These are phyloP conservation scores for Patella ulyssiponensis DNA, from an alignment of 2,888 invertebrate genomes.

Conservation along the genomic window DNA sequence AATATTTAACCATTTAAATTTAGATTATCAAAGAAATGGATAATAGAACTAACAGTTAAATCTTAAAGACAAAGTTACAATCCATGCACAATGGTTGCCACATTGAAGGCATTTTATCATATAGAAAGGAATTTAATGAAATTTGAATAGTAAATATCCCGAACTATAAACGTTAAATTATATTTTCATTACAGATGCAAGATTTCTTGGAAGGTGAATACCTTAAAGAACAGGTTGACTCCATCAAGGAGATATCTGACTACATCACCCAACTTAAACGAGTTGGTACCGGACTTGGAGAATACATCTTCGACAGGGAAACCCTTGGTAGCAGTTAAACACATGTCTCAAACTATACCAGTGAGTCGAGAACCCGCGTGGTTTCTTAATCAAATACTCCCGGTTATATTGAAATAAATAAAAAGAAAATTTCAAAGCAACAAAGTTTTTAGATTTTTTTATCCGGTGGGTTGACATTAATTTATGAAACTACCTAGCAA, in stretches of 20 bases:
- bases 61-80: too few relatives aligned
- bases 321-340: conserved; percentile 41
- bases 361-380: neutral
- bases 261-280: conserved; percentile 81
- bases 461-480: too few relatives aligned
- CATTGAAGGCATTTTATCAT: neutral
- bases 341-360: neutral
- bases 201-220: conserved; percentile 83
- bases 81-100: too few relatives aligned
- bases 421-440: neutral
- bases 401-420: neutral
- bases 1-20: too few relatives aligned
- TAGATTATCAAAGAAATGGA: too few relatives aligned
- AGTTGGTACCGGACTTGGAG: conserved; percentile 76
- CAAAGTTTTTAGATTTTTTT: too few relatives aligned
- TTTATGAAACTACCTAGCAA: too few relatives aligned
- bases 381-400: neutral
- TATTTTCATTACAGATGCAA: conserved; percentile 74
- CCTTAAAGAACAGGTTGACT: conserved; percentile 73
- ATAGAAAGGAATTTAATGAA: neutral
- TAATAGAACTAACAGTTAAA: too few relatives aligned
- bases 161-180: neutral
- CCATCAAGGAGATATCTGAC: conserved; percentile 79
- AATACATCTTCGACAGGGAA: conserved; percentile 76
- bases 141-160: neutral